Base-by-base conservation (phyloP, 2,797 vertebrate species). In the Sebastes itinus region DNA sequence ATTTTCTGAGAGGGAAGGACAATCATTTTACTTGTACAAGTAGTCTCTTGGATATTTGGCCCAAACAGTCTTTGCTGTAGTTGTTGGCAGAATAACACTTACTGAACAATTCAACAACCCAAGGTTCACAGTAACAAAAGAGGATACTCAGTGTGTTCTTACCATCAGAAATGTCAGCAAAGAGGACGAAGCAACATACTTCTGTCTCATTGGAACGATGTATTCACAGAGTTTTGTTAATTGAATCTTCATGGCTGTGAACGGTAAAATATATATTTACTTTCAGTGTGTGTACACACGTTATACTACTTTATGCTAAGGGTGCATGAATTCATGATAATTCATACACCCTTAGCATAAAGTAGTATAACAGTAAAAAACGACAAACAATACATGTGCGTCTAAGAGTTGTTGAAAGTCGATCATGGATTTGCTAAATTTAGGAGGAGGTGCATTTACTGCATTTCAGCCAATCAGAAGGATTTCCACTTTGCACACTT, bases 161-260 rank as follows among this genome's bases (percentile, higher is more conserved):
- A 72, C 10, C 10, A 86, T 89, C 38, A 63, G 6, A 13, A 83
- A 88, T 56, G 61, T 88, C 4, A 85, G 11, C 0, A 85, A 84
- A 83, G 72, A 77, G 0, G 10, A 91, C 65, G 89, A 87, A 68
- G 89, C 84, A 13, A 65, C 75, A 28, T 89, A 91, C 54, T 75
- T 86, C 38, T 88, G 86, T 78, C 7, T 7, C 58, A 27, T 0
- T 27, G 27, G 4, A 27, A 1, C 67, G 73, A 0, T 0, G 0
- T 78, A 61, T 0, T 3, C 2, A 32, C n/a, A 5, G 0, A 52
- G 0, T 2, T 81, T 74, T 3, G 0, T 0, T 1, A 42, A 25
- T 0, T 56, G 59, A 2, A 82, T 16, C 16, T 81, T 78, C 8
- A 49, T 91, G 62, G 32, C 46, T 72, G 80, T 91, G 4, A 87